phyloP scores from a whole-genome alignment of 1,140 invertebrate genomes.

The Mylabris phalerata region DNA sequence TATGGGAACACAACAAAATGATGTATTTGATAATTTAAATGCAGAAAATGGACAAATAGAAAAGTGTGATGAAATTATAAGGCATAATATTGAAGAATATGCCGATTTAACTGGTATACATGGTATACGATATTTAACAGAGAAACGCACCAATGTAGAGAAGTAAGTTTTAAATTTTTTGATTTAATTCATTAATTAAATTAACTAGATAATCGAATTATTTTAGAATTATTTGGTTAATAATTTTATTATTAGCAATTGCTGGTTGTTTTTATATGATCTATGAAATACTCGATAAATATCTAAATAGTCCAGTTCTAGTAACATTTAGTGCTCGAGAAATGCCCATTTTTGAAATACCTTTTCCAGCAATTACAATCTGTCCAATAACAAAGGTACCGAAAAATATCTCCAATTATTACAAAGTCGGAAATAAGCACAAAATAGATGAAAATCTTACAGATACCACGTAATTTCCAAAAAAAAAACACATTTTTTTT shows the following conservation, averaged over 20 bases:
- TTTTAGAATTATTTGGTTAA: neutral
- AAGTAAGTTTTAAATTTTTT: too few species aligned
- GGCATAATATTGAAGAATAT: constrained; percentile 40
- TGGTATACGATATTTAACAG: constrained; percentile 46
- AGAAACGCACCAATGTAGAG: constrained; percentile 30
- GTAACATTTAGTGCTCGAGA: neutral
- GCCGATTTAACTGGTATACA: constrained; percentile 44
- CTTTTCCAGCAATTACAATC: neutral
- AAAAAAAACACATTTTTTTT: too few species aligned
- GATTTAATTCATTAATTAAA: neutral
- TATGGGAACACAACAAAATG: too few species aligned
- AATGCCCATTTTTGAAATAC: neutral
- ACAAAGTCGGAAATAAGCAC: neutral
- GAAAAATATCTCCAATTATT: neutral
- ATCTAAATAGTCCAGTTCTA: neutral
- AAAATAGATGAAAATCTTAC: neutral
- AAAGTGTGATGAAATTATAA: neutral
- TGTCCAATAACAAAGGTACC: neutral
- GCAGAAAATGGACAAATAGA: neutral
- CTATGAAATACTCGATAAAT: neutral
- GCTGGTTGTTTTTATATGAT: neutral
- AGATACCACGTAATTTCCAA: too few species aligned
- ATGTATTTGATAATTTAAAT: too few species aligned
- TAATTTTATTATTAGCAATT: neutral
- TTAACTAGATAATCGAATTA: neutral